A percentile compares a stretch with the other conserved stretches of the same genome.
These are phyloP conservation scores for Argyresthia albistria DNA, from an alignment of 2,888 invertebrate species.

Conservation along the genomic window DNA sequence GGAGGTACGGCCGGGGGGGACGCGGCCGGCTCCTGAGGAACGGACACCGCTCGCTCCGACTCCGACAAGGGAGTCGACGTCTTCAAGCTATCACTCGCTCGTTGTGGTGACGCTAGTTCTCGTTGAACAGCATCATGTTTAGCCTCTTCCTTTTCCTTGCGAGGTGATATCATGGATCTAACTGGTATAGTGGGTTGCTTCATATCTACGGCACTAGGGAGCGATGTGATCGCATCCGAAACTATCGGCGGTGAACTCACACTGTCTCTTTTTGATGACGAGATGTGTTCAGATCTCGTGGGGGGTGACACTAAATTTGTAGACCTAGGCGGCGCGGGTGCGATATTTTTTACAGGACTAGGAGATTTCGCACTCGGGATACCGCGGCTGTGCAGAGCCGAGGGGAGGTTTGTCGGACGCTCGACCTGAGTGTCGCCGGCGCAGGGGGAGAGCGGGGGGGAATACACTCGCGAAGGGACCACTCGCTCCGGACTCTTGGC, in stretches of 20 bases:
- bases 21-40: slow-evolving; percentile 17
- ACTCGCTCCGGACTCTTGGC: slow-evolving; percentile 53
- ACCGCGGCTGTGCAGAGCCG: slow-evolving; percentile 46
- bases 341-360: slow-evolving; percentile 54
- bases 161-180: slow-evolving; percentile 33
- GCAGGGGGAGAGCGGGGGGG: slow-evolving; percentile 69
- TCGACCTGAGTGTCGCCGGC: slow-evolving; percentile 70
- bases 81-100: slow-evolving; percentile 19
- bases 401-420: slow-evolving; percentile 53
- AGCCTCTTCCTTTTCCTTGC: slow-evolving; percentile 24
- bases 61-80: slow-evolving; percentile 24
- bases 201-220: slow-evolving; percentile 15
- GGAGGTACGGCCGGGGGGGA: slow-evolving; percentile 6
- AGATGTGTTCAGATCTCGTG: slow-evolving; percentile 32
- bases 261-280: slow-evolving; percentile 36
- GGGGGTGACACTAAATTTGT: slow-evolving; percentile 32
- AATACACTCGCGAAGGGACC: slow-evolving; percentile 60
- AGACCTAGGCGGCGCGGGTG: slow-evolving; percentile 39
- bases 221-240: slow-evolving; percentile 20
- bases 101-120: slow-evolving; percentile 18
- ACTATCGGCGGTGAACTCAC: slow-evolving; percentile 29
- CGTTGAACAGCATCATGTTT: slow-evolving; percentile 17
- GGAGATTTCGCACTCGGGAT: slow-evolving; percentile 47
- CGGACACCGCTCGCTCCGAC: slow-evolving; percentile 32
- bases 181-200: slow-evolving; percentile 16